A percentile compares a stretch with the other conserved stretches of the same genome.
Conservation (phyloP, 2,888 invertebrate genomes). For the Barypeithes pellucidus region DNA sequence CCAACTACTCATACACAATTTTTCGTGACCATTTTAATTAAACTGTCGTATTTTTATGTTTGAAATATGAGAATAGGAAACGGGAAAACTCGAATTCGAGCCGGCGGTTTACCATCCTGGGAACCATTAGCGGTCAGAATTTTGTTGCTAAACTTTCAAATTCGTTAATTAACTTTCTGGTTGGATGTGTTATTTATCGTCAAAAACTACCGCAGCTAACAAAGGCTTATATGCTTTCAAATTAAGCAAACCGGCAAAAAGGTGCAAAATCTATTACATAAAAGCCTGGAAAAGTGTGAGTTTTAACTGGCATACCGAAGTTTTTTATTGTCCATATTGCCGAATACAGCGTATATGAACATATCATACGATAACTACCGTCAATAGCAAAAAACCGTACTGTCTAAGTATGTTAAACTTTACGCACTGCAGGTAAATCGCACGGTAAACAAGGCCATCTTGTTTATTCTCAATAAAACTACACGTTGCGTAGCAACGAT, state of each 20-base stretch:
- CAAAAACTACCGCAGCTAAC: conserved; percentile 16
- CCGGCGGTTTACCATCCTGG: conserved; percentile 48
- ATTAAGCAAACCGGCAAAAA: neutral
- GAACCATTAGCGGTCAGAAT: conserved; percentile 50
- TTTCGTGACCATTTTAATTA: conserved; percentile 52
- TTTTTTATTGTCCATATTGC: no score
- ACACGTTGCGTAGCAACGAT: no score
- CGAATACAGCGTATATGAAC: no score
- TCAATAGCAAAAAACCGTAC: no score
- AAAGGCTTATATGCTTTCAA: conserved; percentile 6
- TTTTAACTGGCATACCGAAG: no score
- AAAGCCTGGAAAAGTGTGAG: no score
- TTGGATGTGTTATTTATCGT: conserved; percentile 43
- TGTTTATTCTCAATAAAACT: no score
- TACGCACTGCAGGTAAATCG: no score
- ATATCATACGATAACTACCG: no score
- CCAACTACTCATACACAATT: conserved; percentile 43
- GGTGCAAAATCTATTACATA: no score
- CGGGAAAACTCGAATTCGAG: conserved; percentile 44
- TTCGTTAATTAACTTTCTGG: conserved; percentile 51
- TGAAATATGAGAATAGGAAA: conserved; percentile 53
- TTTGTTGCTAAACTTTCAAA: conserved; percentile 47
- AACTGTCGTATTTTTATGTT: conserved; percentile 49
- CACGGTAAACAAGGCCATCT: no score
- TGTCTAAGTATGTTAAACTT: no score